phyloP scores from a whole-genome alignment of 2,113 vertebrate species.

The Ciconia boyciana region DNA sequence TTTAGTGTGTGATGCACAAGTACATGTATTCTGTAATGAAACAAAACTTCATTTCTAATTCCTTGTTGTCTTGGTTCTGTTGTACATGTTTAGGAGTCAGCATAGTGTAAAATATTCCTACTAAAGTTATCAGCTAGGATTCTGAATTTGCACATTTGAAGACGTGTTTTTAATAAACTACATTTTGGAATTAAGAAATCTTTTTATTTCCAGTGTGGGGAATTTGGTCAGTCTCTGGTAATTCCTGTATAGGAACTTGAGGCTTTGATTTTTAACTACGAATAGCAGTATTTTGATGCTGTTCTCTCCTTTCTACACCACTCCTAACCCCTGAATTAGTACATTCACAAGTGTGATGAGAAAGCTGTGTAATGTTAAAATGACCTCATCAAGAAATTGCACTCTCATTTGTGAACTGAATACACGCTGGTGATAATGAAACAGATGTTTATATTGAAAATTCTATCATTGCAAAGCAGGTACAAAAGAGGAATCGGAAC shows the following conservation, averaged over 20 bases:
- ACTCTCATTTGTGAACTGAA: constrained; percentile 67
- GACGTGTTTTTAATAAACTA: not conserved
- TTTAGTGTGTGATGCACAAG: not conserved
- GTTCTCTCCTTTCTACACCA: not conserved
- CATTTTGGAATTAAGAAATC: not conserved
- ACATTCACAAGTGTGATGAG: not conserved
- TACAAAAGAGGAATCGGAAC: constrained; percentile 69
- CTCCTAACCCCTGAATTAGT: not conserved
- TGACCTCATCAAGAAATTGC: constrained; percentile 21
- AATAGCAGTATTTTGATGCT: not conserved
- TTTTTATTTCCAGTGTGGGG: not conserved
- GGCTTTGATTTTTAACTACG: not conserved
- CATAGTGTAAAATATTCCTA: not conserved
- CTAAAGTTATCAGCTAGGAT: not conserved
- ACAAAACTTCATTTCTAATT: not conserved
- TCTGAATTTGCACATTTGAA: not conserved
- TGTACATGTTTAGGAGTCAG: not conserved
- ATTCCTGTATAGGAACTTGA: not conserved
- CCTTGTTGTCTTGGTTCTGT: not conserved
- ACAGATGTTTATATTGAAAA: constrained; percentile 68
- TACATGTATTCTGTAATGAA: not conserved
- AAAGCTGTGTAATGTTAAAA: not conserved
- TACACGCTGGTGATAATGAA: constrained; percentile 62
- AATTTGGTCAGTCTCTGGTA: not conserved
- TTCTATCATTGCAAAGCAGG: constrained; percentile 75